A percentile compares a stretch with the other conserved stretches of the same genome.
These are phyloP conservation scores for Epinotia nisella DNA, from an alignment of 2,888 invertebrate species.

Conservation along the genomic window DNA sequence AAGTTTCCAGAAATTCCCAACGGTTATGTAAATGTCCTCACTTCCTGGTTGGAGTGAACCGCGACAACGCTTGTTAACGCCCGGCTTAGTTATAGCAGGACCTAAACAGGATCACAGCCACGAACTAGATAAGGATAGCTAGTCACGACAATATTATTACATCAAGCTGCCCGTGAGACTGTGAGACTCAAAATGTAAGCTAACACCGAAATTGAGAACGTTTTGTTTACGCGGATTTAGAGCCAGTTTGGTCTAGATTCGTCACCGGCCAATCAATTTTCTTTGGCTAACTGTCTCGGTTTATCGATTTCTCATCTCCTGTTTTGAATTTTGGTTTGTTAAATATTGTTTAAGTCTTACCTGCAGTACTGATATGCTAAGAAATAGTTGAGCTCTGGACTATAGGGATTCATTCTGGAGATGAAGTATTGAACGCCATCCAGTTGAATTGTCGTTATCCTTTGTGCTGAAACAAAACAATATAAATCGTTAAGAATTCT, in stretches of 20 bases:
- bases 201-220: slow-evolving; percentile 34
- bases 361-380: slow-evolving; percentile 94
- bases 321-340: neutral
- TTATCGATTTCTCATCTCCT: neutral
- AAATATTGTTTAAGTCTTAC: slow-evolving; percentile 60
- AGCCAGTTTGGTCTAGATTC: slow-evolving; percentile 1
- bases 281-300: neutral
- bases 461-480: slow-evolving; percentile 88
- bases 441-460: slow-evolving; percentile 93
- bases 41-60: slow-evolving; percentile 67
- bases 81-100: slow-evolving; percentile 64
- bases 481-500: slow-evolving; percentile 39
- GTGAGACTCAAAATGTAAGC: slow-evolving; percentile 41
- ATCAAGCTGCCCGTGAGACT: slow-evolving; percentile 36
- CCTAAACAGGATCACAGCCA: slow-evolving; percentile 69
- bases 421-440: slow-evolving; percentile 94
- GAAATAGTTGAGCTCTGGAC: slow-evolving; percentile 93
- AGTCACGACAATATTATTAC: slow-evolving; percentile 72
- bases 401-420: slow-evolving; percentile 94
- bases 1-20: slow-evolving; percentile 69
- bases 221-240: slow-evolving; percentile 26
- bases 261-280: slow-evolving; percentile 19
- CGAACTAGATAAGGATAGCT: slow-evolving; percentile 68
- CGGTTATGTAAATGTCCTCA: slow-evolving; percentile 77
- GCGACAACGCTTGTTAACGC: slow-evolving; percentile 70